Evolutionary conservation across 2,113 vertebrate genomes (phyloP), one percentile per base, ranked within the genome.

Genomic region (Antechinus flavipes): DNA sequence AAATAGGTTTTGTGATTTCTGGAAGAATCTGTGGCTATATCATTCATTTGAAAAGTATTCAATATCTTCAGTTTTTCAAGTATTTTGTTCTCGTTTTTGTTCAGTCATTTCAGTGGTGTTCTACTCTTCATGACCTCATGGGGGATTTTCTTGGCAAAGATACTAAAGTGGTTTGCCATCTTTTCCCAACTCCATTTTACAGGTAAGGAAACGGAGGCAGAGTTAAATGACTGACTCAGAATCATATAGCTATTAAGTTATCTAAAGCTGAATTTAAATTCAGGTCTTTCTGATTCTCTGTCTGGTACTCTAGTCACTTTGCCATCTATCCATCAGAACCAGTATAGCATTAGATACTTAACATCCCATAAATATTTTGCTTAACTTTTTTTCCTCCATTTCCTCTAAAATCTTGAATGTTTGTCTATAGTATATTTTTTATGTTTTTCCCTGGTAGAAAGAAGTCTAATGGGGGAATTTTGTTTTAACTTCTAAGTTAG

Each of bases 161-260:
- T 30, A 30, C 10, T 61, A 27, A 2, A 61, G 58, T 61, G 58
- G 26, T 61, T 61, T 61, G 27, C 58, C 27, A 61, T 61, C 11
- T 11, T 30, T 30, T 30, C 10, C 50, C 50, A 7, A 24, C 54
- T 0, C 94, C 94, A 61, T 90, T 94, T 53, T 3, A 47, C 16
- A 91, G 93, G 30, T 35, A 90, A 49, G 84, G 54, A 14, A 2
- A 0, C 0, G 1, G 9, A 93, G 58, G 56, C 27, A 27, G 93
- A 61, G 91, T 24, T 11, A 8, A 58, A 27, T 2, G 89, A 46
- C 27, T 26, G 3, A 7, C 19, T 52, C 58, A 91, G 42, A 89
- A 46, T 55, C 30, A 4, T 50, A 0, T 12, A n/a, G 91, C 23
- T 56, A 8, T 0, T 1, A 0, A 3, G 3, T 61, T 61, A 3